phyloP scores from a whole-genome alignment of 2,888 invertebrate genomes.

The Sinhomidia bicolor region DNA sequence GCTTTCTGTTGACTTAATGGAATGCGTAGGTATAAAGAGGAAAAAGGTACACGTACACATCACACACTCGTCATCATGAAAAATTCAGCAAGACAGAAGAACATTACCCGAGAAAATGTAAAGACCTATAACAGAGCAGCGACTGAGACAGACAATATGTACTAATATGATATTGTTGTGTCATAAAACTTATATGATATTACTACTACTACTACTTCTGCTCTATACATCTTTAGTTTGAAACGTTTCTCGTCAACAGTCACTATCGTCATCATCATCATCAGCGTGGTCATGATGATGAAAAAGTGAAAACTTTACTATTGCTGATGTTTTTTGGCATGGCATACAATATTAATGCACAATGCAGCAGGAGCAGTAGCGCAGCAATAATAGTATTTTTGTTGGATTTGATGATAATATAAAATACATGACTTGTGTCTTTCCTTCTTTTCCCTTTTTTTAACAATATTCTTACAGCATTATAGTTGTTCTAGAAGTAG shows the following conservation, averaged over 20 bases:
- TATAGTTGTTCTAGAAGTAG: too few species aligned
- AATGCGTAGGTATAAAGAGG: neutral
- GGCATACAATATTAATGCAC: constrained; percentile 11
- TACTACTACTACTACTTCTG: neutral
- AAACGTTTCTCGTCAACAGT: neutral
- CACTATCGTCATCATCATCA: neutral
- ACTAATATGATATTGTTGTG: constrained; percentile 6
- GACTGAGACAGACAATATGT: neutral
- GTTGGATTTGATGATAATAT: neutral
- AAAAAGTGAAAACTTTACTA: neutral
- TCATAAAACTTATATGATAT: neutral
- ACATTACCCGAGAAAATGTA: constrained; percentile 42
- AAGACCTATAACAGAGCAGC: too few species aligned
- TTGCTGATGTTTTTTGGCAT: neutral
- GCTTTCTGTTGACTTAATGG: neutral
- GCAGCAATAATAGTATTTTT: neutral
- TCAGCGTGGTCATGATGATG: neutral
- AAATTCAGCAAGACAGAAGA: constrained; percentile 35
- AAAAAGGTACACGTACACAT: neutral
- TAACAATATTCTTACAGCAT: neutral
- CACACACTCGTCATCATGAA: constrained; percentile 23
- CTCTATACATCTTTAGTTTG: too few species aligned
- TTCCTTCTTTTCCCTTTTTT: neutral
- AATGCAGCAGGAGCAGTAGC: constrained; percentile 14
- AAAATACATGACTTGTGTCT: neutral